Evolutionary conservation across 2,113 vertebrate genomes (phyloP).

Genomic region (Fregata magnificens): DNA sequence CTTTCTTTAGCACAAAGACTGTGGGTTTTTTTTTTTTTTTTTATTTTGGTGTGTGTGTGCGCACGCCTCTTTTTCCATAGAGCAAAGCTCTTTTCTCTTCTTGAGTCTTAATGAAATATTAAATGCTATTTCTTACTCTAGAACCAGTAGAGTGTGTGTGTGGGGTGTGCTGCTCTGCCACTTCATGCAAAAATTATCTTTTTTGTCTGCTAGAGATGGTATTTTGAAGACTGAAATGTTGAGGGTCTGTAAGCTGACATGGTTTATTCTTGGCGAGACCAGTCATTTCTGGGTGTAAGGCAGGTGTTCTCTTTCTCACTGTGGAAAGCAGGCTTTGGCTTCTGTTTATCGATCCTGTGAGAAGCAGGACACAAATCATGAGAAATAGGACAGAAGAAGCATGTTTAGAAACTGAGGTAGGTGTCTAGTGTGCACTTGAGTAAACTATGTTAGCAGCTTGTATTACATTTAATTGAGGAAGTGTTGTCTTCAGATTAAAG

Average conservation of each 20-base stretch:
- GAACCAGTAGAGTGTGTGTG: not conserved
- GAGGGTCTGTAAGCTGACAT: not conserved
- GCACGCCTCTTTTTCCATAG: not conserved
- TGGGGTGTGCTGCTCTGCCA: not conserved
- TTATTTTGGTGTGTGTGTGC: accelerated
- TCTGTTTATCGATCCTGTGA: not conserved
- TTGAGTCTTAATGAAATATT: not conserved
- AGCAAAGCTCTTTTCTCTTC: not conserved
- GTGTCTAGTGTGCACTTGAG: not conserved
- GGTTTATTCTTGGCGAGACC: not conserved
- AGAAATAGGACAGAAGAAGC: not conserved
- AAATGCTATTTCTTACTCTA: not conserved
- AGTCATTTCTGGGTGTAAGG: not conserved
- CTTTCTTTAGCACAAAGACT: not conserved
- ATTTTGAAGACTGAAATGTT: not conserved
- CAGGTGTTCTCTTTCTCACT: not conserved
- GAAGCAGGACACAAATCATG: not conserved
- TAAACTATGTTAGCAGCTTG: not conserved
- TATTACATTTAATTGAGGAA: not conserved
- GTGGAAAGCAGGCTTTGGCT: not conserved
- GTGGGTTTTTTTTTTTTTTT: accelerated
- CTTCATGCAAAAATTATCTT: not conserved
- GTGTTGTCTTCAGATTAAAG: not conserved
- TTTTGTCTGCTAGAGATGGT: not conserved
- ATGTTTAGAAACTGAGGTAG: not conserved